Conservation (phyloP, 2,113 vertebrate genomes). For the Alouatta palliata region DNA sequence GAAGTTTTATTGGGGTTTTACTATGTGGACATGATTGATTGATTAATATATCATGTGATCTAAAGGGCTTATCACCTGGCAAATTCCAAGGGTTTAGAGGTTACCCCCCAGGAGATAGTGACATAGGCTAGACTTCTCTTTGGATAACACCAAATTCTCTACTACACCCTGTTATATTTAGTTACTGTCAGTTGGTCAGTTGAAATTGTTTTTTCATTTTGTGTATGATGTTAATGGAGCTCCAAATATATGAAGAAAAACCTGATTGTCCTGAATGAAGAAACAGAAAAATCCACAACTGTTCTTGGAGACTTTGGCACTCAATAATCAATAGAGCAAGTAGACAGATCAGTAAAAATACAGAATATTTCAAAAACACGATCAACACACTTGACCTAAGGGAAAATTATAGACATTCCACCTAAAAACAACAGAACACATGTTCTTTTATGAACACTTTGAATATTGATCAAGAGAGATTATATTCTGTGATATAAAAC, state of each 20-base stretch:
- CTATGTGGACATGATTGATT: not conserved
- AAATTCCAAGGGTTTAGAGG: not conserved
- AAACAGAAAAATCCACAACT: not conserved
- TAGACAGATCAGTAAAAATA: not conserved
- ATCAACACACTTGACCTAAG: not conserved
- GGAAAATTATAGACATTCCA: not conserved
- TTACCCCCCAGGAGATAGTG: not conserved
- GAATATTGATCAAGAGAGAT: not conserved
- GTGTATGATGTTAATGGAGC: not conserved
- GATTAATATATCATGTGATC: not conserved
- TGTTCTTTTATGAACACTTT: not conserved
- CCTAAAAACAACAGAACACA: not conserved
- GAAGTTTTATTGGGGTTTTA: not conserved
- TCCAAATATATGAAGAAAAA: not conserved
- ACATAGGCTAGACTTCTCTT: not conserved
- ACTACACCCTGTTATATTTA: not conserved
- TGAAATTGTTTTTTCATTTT: not conserved
- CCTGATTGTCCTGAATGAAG: not conserved
- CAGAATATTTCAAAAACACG: too few species aligned
- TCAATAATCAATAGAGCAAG: not conserved
- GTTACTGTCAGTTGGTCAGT: not conserved
- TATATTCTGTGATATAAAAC: not conserved
- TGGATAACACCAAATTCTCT: not conserved
- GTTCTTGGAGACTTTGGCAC: not conserved
- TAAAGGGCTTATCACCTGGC: not conserved